Evolutionary conservation across 1,140 invertebrate species (phyloP), one percentile per base, ranked within the genome.

Genomic region (Drusus annulatus): DNA sequence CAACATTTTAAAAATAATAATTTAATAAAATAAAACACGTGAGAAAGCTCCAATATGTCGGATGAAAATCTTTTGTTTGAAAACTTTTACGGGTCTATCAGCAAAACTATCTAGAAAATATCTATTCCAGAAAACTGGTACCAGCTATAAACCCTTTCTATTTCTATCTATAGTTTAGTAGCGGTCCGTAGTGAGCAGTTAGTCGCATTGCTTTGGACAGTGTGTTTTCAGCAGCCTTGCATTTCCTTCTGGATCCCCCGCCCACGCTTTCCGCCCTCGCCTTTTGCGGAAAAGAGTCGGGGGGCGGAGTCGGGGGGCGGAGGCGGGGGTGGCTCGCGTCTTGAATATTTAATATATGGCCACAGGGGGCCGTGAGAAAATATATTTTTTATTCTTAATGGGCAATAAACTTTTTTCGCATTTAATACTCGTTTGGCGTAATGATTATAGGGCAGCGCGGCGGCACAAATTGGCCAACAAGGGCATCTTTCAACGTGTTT

Each of bases 301-400:
- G 31, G 25, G 15, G 80, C n/a, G n/a, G n/a, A n/a, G n/a, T n/a
- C n/a, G n/a, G n/a, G n/a, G n/a, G n/a, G n/a, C n/a, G n/a, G n/a
- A n/a, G 73, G 54, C 25, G 51, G 54, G 62, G 28, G 25, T 16
- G 80, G 73, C 65, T 74, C 50, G 71, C 80, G 77, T 79, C 80
- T 81, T 81, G 80, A 81, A 81, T 81, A 81, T 81, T 81, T 81
- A 79, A 81, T 81, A 79, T 81, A 81, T 79, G 60, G 80, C 76
- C 77, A 73, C 74, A 79, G 76, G 76, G 69, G 69, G 69, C 17
- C 51, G 69, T 74, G 69, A 25, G 50, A 74, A 74, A 74, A 71
- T 82, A 80, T 75, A 56, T 77, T 80, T 82, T 82, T 82, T 80
- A 82, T 82, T 80, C 81, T 80, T 82, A 82, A 82, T 82, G 78